phyloP scores from a whole-genome alignment of 2,888 invertebrate species.

The Hanleya hanleyi region DNA sequence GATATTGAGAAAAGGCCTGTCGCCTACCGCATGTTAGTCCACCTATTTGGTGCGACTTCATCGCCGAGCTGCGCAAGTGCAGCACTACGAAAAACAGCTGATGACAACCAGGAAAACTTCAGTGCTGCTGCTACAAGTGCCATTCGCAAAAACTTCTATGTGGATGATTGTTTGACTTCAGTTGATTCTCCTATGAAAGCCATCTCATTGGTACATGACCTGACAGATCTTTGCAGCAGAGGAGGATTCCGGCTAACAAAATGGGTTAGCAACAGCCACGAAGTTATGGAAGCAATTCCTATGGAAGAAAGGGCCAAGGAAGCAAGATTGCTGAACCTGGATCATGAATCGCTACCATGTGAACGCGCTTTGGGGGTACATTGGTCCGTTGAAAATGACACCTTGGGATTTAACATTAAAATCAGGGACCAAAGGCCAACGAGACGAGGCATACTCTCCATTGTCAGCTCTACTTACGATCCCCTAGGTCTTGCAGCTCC shows the following conservation, averaged over 20 bases:
- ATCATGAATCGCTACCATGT: conserved; percentile 3
- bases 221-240: too few relatives aligned
- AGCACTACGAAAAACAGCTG: conserved; percentile 16
- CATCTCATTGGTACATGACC: too few relatives aligned
- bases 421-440: background rate
- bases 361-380: conserved; percentile 14
- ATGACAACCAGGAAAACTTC: too few relatives aligned
- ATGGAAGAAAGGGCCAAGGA: conserved; percentile 1
- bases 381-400: conserved; percentile 11
- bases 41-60: conserved; percentile 21
- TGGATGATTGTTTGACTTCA: too few relatives aligned
- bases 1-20: background rate
- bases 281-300: conserved; percentile 19
- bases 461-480: conserved; percentile 8
- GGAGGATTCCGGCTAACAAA: too few relatives aligned
- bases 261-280: conserved; percentile 17
- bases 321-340: conserved; percentile 3
- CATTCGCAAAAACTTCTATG: too few relatives aligned
- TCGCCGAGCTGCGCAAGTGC: conserved; percentile 23
- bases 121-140: too few relatives aligned
- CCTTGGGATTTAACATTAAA: conserved; percentile 6
- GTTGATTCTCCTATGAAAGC: too few relatives aligned
- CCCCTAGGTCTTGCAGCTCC: conserved; percentile 11
- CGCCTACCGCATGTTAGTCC: conserved; percentile 20
- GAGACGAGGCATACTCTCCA: conserved; percentile 2